Conservation (phyloP, 2,113 vertebrate species). For the Cinclus mexicanus region DNA sequence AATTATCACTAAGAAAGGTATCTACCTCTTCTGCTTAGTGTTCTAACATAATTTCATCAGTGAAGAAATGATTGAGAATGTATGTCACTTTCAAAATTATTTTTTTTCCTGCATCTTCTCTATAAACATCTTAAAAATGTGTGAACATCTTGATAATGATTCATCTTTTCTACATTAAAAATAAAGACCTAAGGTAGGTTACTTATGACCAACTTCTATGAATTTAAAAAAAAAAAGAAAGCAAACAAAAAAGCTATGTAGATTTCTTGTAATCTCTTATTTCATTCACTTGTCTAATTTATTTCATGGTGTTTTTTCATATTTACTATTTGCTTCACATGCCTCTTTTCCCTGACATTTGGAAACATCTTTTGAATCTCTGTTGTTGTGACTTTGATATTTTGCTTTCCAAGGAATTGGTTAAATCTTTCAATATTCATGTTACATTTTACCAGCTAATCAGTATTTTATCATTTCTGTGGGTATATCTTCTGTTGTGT, state of each 20-base stretch:
- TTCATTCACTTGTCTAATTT: not conserved
- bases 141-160: not conserved
- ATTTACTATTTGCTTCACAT: not conserved
- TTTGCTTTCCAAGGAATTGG: not conserved
- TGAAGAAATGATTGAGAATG: not conserved
- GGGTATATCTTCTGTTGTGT: not conserved
- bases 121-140: not conserved
- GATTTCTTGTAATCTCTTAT: not conserved
- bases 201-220: not conserved
- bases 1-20: not conserved
- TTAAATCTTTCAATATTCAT: not conserved
- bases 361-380: not conserved
- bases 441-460: not conserved
- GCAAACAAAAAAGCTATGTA: not conserved
- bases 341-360: not conserved
- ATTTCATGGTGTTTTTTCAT: not conserved
- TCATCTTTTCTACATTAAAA: not conserved
- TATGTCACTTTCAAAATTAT: not conserved
- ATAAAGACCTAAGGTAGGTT: not conserved
- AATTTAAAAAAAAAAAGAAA: not conserved
- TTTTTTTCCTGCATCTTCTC: not conserved
- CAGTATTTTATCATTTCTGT: not conserved
- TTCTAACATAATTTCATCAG: not conserved
- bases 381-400: not conserved
- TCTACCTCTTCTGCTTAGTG: not conserved